phyloP scores from a whole-genome alignment of 2,888 invertebrate species.

The Drosophila mimica region DNA sequence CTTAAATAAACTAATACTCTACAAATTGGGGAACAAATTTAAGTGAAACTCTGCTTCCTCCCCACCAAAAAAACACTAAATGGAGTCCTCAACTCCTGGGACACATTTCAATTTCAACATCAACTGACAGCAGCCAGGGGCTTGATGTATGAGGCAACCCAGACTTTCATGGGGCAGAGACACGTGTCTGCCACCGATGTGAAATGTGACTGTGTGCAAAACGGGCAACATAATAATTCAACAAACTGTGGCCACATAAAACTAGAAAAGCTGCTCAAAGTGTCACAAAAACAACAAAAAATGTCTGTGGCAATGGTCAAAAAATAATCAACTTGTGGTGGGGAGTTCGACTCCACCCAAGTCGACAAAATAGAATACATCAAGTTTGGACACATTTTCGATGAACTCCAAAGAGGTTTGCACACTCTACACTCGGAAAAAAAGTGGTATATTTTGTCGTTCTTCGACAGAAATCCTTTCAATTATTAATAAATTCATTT shows the following conservation, averaged over 20 bases:
- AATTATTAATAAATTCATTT: not conserved
- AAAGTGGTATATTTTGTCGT: not conserved
- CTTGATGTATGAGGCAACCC: slow-evolving; percentile 49
- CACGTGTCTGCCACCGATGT: slow-evolving; percentile 56
- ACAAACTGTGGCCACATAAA: slow-evolving; percentile 20
- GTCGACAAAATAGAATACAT: slow-evolving; percentile 37
- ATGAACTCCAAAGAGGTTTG: slow-evolving; percentile 25
- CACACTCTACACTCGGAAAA: not conserved
- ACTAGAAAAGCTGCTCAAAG: slow-evolving; percentile 34
- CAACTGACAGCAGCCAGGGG: slow-evolving; percentile 51
- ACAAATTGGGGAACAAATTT: slow-evolving; percentile 21
- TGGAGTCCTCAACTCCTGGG: slow-evolving; percentile 41
- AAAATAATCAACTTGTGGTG: slow-evolving; percentile 65
- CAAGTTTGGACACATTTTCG: slow-evolving; percentile 34
- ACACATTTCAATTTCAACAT: slow-evolving; percentile 72
- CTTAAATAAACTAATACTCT: slow-evolving; percentile 26
- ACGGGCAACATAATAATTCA: slow-evolving; percentile 68
- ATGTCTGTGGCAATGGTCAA: slow-evolving; percentile 42
- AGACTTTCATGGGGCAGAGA: slow-evolving; percentile 25
- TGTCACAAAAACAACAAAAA: slow-evolving; percentile 19
- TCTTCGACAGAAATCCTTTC: not conserved
- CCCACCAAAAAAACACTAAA: not conserved
- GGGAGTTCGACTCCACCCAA: not conserved
- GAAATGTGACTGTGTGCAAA: slow-evolving; percentile 34
- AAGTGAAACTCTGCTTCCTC: not conserved